Percentiles rank a stretch among this genome's conserved stretches.
These are phyloP conservation scores for Epinephelus coioides DNA, from an alignment of 2,797 vertebrate species.

Conservation along the genomic window DNA sequence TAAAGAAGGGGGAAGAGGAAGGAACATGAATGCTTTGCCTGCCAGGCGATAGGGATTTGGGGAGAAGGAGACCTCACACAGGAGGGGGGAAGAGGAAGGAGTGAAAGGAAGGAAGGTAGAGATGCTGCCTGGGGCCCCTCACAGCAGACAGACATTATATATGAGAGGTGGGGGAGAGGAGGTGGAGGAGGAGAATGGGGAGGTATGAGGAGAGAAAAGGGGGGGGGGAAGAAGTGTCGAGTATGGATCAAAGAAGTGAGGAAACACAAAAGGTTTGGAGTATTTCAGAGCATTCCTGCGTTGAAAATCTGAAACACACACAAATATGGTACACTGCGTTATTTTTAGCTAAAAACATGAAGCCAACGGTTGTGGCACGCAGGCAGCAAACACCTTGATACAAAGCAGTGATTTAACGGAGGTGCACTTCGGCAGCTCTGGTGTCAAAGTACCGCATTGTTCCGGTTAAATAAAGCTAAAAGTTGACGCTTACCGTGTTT, in stretches of 20 bases:
- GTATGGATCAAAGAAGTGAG: constrained; percentile 55
- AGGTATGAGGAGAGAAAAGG: not conserved
- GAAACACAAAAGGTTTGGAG: constrained; percentile 15
- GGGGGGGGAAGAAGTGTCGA: constrained; percentile 33
- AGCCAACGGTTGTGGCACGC: constrained; percentile 15
- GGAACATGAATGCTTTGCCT: constrained; percentile 59
- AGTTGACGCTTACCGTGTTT: constrained; percentile 30
- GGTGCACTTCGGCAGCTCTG: constrained; percentile 9
- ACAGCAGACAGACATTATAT: constrained; percentile 66
- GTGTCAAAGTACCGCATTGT: constrained; percentile 35
- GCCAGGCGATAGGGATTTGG: constrained; percentile 63
- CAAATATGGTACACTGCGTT: not conserved
- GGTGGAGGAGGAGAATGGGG: not conserved
- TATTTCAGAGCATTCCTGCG: constrained; percentile 3
- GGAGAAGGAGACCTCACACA: constrained; percentile 47
- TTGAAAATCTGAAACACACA: not conserved
- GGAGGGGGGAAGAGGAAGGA: constrained; percentile 24
- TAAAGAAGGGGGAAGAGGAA: constrained; percentile 24
- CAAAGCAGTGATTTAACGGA: constrained; percentile 72
- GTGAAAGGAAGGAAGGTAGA: constrained; percentile 73
- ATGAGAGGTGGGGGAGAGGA: constrained; percentile 34
- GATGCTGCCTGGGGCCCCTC: constrained; percentile 73
- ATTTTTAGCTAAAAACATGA: constrained; percentile 5
- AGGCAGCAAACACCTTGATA: constrained; percentile 63
- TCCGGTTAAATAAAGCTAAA: constrained; percentile 19